Evolutionary conservation across 2,888 invertebrate genomes (phyloP).

Genomic region (Serripes groenlandicus): DNA sequence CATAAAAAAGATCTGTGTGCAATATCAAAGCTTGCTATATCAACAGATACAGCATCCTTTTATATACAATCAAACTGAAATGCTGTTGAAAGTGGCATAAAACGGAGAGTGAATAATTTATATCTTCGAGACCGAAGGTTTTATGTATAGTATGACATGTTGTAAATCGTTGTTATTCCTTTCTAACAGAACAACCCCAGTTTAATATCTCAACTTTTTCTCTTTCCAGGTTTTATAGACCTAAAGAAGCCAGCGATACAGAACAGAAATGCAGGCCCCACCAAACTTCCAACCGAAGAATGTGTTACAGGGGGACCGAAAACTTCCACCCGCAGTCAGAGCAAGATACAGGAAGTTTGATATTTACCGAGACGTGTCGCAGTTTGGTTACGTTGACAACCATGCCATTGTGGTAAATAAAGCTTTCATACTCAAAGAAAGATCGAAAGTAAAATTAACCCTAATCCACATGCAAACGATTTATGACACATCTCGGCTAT

Average conservation of each 20-base stretch:
- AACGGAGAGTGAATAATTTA: too few species aligned
- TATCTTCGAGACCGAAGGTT: too few species aligned
- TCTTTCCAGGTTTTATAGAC: neutral
- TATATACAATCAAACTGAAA: too few species aligned
- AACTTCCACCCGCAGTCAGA: conserved; percentile 81
- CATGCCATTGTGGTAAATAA: conserved; percentile 84
- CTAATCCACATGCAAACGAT: too few species aligned
- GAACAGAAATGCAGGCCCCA: conserved; percentile 79
- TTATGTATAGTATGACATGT: too few species aligned
- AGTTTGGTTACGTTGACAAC: conserved; percentile 84
- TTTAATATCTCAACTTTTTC: neutral
- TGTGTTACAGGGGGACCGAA: conserved; percentile 72
- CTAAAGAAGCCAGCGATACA: neutral
- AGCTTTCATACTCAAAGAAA: neutral
- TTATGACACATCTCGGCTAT: too few species aligned
- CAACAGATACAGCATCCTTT: too few species aligned
- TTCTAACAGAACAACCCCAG: too few species aligned
- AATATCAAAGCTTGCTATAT: too few species aligned
- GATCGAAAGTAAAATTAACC: neutral
- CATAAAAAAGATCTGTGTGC: too few species aligned
- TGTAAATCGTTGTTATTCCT: too few species aligned
- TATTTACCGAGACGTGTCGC: conserved; percentile 84
- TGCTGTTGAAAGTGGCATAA: too few species aligned
- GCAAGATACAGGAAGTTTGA: conserved; percentile 86
- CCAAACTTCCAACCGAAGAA: conserved; percentile 80